A percentile compares a stretch with the other conserved stretches of the same genome.
These are phyloP conservation scores for Tribolium freemani DNA, from an alignment of 2,888 invertebrate species.

Conservation along the genomic window DNA sequence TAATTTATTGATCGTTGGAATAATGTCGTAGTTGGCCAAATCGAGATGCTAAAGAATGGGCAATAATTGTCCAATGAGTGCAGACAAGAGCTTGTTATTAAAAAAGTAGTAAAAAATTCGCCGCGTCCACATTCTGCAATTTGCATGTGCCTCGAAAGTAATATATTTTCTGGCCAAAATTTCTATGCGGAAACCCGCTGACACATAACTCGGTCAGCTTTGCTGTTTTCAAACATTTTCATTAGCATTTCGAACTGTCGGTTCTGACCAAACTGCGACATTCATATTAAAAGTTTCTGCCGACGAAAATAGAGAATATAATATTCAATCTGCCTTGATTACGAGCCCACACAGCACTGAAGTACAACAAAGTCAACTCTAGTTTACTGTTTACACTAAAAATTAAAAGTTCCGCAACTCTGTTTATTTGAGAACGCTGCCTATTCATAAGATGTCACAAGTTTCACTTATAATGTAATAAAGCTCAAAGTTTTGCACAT, in stretches of 20 bases:
- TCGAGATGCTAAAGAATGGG: background rate
- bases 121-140: slow-evolving; percentile 27
- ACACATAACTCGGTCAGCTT: slow-evolving; percentile 51
- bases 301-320: slow-evolving; percentile 45
- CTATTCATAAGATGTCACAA: slow-evolving; percentile 39
- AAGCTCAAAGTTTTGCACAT: background rate
- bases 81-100: slow-evolving; percentile 10
- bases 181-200: slow-evolving; percentile 52
- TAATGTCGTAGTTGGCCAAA: background rate
- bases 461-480: slow-evolving; percentile 31
- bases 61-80: background rate
- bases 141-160: slow-evolving; percentile 45
- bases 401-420: slow-evolving; percentile 25
- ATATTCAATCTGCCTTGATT: slow-evolving; percentile 47
- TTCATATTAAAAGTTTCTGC: slow-evolving; percentile 53
- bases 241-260: slow-evolving; percentile 52
- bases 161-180: slow-evolving; percentile 50
- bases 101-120: slow-evolving; percentile 24
- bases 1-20: background rate
- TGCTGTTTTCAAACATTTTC: slow-evolving; percentile 53
- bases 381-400: slow-evolving; percentile 35
- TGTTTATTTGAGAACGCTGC: slow-evolving; percentile 22
- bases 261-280: slow-evolving; percentile 48
- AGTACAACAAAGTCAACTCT: slow-evolving; percentile 9
- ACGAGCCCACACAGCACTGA: slow-evolving; percentile 9